Base-by-base conservation (phyloP, 2,888 invertebrate species). In the Lottia scabra region DNA sequence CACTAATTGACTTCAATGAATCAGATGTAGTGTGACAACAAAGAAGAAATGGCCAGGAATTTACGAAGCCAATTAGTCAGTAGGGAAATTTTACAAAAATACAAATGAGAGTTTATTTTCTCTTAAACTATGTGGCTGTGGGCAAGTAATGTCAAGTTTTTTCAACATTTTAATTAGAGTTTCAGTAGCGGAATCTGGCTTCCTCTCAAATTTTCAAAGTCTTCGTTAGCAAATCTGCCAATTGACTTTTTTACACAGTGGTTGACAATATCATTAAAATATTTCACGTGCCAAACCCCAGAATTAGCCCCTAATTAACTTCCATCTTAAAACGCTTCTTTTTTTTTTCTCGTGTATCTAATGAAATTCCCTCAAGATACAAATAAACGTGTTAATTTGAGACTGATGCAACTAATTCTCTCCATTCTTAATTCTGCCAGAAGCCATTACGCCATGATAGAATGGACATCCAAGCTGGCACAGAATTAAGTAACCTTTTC, bases 341-440 rank as follows among this genome's bases (percentile, higher is more conserved):
- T 56, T 56, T 56, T 56, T 56, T 16, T 23, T 23, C 56, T 38
- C 38, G 38, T 38, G 38, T 38, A 38, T 38, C 56, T 56, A 56
- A 56, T 56, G 19, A 56, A 56, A 56, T 56, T 23, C 56, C 56
- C 56, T 23, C 10, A 23, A 56, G 56, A 56, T 23, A n/a, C 19
- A 56, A 56, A 56, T 56, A 56, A 56, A 56, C 56, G 56, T 56
- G 56, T 56, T 56, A 56, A 56, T 56, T 56, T 56, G 56, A 56
- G 56, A 56, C 56, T 16, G 56, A 56, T 56, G 56, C 56, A 56
- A 56, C 56, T 56, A 56, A 56, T 56, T 56, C 56, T 56, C 56
- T 56, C 23, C 10, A 56, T 38, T 56, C 19, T n/a, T 56, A 56
- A 56, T 56, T 56, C 56, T 23, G 56, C 56, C 56, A 56, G 19